Conservation (phyloP, 2,113 vertebrate genomes). For the Pollimyrus isidori region DNA sequence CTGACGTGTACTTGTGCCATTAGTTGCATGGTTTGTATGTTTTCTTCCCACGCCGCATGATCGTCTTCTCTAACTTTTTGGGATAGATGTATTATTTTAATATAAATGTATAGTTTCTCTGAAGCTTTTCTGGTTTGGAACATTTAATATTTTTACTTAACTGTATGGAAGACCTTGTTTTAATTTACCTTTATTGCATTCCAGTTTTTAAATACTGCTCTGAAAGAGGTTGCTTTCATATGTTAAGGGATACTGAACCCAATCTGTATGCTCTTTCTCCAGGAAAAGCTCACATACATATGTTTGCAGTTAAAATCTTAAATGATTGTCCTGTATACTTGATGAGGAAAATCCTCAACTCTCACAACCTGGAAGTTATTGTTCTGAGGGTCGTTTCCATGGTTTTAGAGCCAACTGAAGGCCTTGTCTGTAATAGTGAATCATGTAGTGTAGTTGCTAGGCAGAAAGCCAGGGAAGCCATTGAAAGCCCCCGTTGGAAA, state of each 20-base stretch:
- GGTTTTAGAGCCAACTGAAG: conserved; percentile 33
- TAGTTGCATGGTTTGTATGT: not conserved
- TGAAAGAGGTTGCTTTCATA: not conserved
- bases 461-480: conserved; percentile 36
- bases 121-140: not conserved
- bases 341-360: not conserved
- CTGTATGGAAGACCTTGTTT: not conserved
- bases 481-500: conserved; percentile 34
- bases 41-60: not conserved
- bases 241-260: not conserved
- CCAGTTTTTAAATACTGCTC: not conserved
- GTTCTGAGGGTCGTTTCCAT: conserved; percentile 22
- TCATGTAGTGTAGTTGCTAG: conserved; percentile 34
- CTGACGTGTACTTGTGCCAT: not conserved
- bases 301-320: not conserved
- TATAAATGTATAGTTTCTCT: not conserved
- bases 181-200: no score
- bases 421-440: conserved; percentile 30
- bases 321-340: not conserved
- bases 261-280: not conserved
- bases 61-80: not conserved
- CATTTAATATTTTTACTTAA: not conserved
- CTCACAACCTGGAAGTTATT: conserved; percentile 28
- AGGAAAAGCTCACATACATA: not conserved
- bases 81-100: not conserved